phyloP scores from a whole-genome alignment of 2,113 vertebrate genomes.

The Antechinus stuartii region DNA sequence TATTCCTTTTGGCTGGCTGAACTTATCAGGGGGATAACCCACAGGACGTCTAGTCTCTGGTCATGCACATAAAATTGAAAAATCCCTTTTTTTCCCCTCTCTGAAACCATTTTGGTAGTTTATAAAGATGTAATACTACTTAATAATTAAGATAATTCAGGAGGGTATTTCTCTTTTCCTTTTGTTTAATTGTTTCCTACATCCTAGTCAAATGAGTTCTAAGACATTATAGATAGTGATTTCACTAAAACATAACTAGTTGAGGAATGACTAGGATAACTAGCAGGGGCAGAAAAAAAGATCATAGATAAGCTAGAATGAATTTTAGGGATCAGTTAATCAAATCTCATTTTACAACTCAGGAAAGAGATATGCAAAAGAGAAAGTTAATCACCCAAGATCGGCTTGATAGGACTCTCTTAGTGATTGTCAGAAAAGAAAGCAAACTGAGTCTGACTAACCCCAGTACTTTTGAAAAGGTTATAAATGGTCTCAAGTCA shows the following conservation, averaged over 20 bases:
- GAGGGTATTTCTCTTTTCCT: constrained; percentile 23
- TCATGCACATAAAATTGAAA: constrained; percentile 14
- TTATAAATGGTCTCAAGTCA: neutral
- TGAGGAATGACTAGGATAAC: neutral
- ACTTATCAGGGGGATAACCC: constrained; percentile 73
- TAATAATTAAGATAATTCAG: constrained; percentile 57
- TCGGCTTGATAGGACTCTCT: neutral
- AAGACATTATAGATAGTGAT: neutral
- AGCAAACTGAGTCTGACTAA: neutral
- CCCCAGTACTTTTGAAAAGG: neutral
- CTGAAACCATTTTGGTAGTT: constrained; percentile 65
- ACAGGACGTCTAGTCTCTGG: constrained; percentile 21
- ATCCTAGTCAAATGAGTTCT: constrained; percentile 40
- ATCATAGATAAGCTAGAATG: neutral
- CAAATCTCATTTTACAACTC: neutral
- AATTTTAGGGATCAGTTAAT: neutral
- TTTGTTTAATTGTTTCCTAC: constrained; percentile 11
- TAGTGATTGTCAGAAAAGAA: neutral
- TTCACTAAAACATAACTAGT: neutral
- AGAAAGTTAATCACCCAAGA: neutral
- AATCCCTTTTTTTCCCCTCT: neutral
- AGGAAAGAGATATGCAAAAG: neutral
- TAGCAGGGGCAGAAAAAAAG: constrained; percentile 57
- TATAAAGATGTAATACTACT: constrained; percentile 65
- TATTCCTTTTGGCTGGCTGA: constrained; percentile 80